phyloP scores from a whole-genome alignment of 2,113 vertebrate genomes.

The Caretta caretta region DNA sequence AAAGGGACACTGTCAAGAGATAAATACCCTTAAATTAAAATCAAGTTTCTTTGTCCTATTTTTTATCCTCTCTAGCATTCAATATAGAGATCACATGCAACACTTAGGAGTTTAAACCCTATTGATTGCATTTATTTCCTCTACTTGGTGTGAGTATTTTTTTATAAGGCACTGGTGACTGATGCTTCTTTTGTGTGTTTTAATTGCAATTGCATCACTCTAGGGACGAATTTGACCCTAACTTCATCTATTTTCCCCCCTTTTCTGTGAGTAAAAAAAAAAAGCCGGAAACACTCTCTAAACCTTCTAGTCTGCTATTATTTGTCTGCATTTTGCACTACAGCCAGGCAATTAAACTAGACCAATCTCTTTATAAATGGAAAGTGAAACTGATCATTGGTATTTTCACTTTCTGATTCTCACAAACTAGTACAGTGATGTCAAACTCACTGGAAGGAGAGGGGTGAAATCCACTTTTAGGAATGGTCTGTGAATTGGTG shows the following conservation, averaged over 20 bases:
- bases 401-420: not conserved
- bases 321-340: not conserved
- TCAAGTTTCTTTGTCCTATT: not conserved
- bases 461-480: not conserved
- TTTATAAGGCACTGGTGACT: not conserved
- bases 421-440: too few relatives aligned
- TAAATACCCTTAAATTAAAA: not conserved
- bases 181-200: not conserved
- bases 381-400: not conserved
- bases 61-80: not conserved
- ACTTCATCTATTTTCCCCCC: not conserved
- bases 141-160: not conserved
- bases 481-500: not conserved
- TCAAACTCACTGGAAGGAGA: not conserved
- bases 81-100: not conserved
- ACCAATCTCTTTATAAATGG: not conserved
- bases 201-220: not conserved
- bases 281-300: not conserved
- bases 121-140: accelerated
- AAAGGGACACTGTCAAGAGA: not conserved
- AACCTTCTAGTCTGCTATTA: not conserved
- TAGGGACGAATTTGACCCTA: not conserved
- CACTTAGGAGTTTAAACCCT: not conserved
- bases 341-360: not conserved
- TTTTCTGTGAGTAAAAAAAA: not conserved